Evolutionary conservation across 1,140 invertebrate species (phyloP).

Genomic region (Psilanteris sp.): DNA sequence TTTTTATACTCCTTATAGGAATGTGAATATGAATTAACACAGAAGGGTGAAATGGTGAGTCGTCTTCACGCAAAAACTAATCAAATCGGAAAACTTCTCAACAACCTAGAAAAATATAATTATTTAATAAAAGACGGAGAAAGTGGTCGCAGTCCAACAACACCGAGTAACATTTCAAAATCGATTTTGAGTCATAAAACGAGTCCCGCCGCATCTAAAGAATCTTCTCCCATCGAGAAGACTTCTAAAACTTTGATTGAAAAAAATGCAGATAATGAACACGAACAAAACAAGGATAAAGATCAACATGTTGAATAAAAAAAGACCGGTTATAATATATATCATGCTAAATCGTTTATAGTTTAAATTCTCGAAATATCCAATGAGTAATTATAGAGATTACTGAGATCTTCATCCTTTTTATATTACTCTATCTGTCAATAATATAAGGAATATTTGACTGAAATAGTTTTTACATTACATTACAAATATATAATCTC

Average conservation of each 20-base stretch:
- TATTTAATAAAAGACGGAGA: constrained; percentile 84
- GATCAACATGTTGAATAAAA: constrained; percentile 25
- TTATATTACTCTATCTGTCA: constrained; percentile 32
- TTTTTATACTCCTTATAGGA: constrained; percentile 83
- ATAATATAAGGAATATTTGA: constrained; percentile 25
- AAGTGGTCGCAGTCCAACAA: constrained; percentile 80
- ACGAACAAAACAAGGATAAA: constrained; percentile 29
- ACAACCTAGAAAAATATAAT: constrained; percentile 93
- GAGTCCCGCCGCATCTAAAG: constrained; percentile 77
- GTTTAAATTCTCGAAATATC: constrained; percentile 19
- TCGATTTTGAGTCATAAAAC: constrained; percentile 74
- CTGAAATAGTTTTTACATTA: constrained; percentile 21
- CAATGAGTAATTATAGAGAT: constrained; percentile 6
- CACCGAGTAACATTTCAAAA: constrained; percentile 80
- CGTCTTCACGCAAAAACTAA: constrained; percentile 93
- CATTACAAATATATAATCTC: too few relatives aligned
- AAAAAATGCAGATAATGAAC: constrained; percentile 8
- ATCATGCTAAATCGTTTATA: too few relatives aligned
- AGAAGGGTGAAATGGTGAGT: constrained; percentile 94
- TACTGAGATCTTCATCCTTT: constrained; percentile 39
- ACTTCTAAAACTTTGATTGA: constrained; percentile 4
- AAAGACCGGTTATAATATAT: too few relatives aligned
- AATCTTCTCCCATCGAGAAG: constrained; percentile 35
- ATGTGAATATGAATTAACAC: constrained; percentile 94
- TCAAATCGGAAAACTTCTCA: constrained; percentile 93